Evolutionary conservation across 2,113 vertebrate species (phyloP).

Genomic region (Xiphias gladius): DNA sequence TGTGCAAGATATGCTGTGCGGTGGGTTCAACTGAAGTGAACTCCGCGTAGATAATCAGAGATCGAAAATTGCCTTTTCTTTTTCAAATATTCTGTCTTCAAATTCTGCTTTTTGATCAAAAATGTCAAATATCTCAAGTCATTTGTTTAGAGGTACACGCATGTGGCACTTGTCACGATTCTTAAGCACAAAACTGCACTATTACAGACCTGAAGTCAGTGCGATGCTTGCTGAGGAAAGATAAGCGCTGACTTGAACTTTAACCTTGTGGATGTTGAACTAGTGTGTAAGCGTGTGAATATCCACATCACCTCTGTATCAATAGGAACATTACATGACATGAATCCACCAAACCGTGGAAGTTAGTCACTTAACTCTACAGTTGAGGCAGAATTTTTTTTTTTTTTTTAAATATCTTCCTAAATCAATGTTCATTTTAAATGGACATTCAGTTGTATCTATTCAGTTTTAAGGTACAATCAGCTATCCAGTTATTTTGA

Average conservation of each 20-base stretch:
- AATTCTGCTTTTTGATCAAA: too few relatives aligned
- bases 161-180: background rate
- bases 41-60: background rate
- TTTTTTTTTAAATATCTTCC: background rate
- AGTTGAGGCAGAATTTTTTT: background rate
- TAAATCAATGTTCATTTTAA: background rate
- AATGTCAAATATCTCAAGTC: too few relatives aligned
- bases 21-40: background rate
- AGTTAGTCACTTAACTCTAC: background rate
- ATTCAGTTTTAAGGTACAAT: background rate
- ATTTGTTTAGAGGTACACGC: background rate
- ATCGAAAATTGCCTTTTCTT: too few relatives aligned
- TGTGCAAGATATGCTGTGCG: too few relatives aligned
- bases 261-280: slow-evolving; percentile 19
- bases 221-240: background rate
- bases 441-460: background rate
- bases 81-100: too few relatives aligned
- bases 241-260: slow-evolving; percentile 32
- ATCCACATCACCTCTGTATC: background rate
- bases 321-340: background rate
- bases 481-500: background rate
- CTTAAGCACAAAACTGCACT: background rate
- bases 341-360: background rate
- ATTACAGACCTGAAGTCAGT: background rate
- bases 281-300: background rate